A percentile compares a stretch with the other conserved stretches of the same genome.
Conservation (phyloP, 2,797 vertebrate genomes). For the Kryptolebias ocellatus region DNA sequence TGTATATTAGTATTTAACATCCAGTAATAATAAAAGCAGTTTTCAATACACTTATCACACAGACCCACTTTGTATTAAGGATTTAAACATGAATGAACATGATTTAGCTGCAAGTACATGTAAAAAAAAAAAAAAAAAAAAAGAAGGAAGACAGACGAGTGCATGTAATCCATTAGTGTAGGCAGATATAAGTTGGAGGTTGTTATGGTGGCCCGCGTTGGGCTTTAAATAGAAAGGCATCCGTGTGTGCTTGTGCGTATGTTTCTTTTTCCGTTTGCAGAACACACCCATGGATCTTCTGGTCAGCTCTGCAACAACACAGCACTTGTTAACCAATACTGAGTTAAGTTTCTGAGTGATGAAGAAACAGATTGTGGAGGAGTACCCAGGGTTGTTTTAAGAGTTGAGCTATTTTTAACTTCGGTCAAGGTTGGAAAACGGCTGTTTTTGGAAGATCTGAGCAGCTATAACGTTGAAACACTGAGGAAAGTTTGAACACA, state of each 20-base stretch:
- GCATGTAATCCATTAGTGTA: constrained; percentile 55
- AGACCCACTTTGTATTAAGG: constrained; percentile 48
- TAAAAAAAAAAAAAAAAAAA: constrained; percentile 36
- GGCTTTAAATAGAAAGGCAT: constrained; percentile 80
- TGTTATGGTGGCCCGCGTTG: constrained; percentile 43
- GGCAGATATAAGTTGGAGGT: constrained; percentile 55
- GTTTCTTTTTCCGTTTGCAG: constrained; percentile 71
- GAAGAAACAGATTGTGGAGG: constrained; percentile 23
- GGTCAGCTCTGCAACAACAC: constrained; percentile 58
- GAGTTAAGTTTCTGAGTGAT: constrained; percentile 24
- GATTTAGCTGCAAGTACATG: constrained; percentile 22
- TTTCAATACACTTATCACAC: constrained; percentile 24
- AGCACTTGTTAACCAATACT: constrained; percentile 44
- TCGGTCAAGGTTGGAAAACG: constrained; percentile 1
- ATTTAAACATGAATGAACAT: constrained; percentile 29
- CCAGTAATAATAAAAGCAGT: constrained; percentile 25
- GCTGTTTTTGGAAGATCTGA: not conserved
- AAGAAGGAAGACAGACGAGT: constrained; percentile 18
- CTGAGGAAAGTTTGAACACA: not conserved
- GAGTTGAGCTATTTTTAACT: constrained; percentile 6
- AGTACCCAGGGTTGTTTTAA: constrained; percentile 19
- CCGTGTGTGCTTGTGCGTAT: constrained; percentile 58
- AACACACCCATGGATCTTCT: constrained; percentile 68
- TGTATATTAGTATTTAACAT: constrained; percentile 7
- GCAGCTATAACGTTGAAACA: not conserved